These are phyloP conservation scores for Liposcelis brunnea DNA, from an alignment of 2,888 invertebrate species.

Conservation along the genomic window DNA sequence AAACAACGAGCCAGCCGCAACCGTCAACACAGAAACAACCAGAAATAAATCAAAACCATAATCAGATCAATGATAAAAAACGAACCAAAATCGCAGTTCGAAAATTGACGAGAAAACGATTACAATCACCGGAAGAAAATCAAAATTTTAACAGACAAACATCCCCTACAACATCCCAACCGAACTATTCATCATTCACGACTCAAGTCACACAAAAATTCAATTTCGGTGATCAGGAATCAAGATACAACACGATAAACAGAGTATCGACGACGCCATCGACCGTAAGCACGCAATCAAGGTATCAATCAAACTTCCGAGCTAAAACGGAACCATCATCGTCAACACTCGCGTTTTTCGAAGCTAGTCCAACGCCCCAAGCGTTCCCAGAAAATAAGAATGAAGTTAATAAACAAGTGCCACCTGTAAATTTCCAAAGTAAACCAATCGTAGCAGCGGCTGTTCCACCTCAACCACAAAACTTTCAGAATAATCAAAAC, in stretches of 20 bases:
- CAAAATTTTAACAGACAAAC: neutral
- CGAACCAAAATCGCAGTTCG: constrained; percentile 25
- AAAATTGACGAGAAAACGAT: constrained; percentile 23
- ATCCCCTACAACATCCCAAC: neutral
- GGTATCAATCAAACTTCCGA: neutral
- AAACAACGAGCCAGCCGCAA: constrained; percentile 20
- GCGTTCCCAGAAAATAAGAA: too few relatives aligned
- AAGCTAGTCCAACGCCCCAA: neutral
- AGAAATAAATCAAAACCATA: constrained; percentile 24
- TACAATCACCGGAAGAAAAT: constrained; percentile 7
- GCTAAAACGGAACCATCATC: neutral
- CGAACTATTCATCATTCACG: neutral
- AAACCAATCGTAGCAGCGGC: too few relatives aligned
- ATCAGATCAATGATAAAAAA: constrained; percentile 26
- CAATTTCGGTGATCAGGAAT: constrained; percentile 6
- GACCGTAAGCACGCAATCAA: neutral
- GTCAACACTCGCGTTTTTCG: constrained; percentile 3
- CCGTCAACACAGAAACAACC: constrained; percentile 10
- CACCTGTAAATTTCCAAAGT: too few relatives aligned
- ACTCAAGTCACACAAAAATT: constrained; percentile 6
- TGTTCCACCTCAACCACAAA: too few relatives aligned
- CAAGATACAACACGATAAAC: constrained; percentile 11
- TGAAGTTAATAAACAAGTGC: too few relatives aligned
- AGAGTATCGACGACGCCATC: constrained; percentile 9
- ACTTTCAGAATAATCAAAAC: too few relatives aligned